Evolutionary conservation across 1,140 invertebrate species (phyloP).

Genomic region (Hyles euphorbiae): DNA sequence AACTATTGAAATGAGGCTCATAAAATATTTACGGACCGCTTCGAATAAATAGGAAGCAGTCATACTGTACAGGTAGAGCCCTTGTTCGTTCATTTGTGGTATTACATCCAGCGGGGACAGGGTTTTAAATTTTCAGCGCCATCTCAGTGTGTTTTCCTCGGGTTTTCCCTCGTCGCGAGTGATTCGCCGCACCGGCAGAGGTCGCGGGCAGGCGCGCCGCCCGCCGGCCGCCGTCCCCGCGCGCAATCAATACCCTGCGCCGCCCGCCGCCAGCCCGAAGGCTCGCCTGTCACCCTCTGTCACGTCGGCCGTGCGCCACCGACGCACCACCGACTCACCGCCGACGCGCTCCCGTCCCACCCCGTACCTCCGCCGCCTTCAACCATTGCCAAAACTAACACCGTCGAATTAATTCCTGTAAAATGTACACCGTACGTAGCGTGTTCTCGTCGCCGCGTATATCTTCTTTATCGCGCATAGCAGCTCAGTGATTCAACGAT

Average conservation of each 20-base stretch:
- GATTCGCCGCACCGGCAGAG: conserved; percentile 39
- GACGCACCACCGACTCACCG: conserved; percentile 41
- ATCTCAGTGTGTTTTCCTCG: conserved; percentile 36
- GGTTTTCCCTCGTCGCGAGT: conserved; percentile 37
- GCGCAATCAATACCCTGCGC: conserved; percentile 68
- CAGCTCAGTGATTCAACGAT: conserved; percentile 13
- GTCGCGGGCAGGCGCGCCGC: conserved; percentile 35
- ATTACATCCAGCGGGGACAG: not conserved
- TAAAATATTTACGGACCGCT: no score
- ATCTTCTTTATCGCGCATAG: conserved; percentile 5
- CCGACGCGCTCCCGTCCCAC: conserved; percentile 35
- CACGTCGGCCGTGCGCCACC: conserved; percentile 43
- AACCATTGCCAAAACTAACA: conserved; percentile 26
- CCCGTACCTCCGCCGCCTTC: conserved; percentile 25
- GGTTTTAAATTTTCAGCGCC: conserved; percentile 35
- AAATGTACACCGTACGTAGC: conserved; percentile 21
- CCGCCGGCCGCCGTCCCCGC: conserved; percentile 20
- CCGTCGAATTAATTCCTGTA: conserved; percentile 9
- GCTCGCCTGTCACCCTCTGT: conserved; percentile 56
- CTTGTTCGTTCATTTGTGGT: not conserved
- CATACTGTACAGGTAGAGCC: no score
- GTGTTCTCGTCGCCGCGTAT: conserved; percentile 11
- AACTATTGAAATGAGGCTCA: no score
- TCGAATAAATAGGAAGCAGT: no score
- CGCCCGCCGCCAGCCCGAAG: conserved; percentile 31